Evolutionary conservation across 2,113 vertebrate genomes (phyloP), one percentile per base, ranked within the genome.

Genomic region (Misgurnus anguillicaudatus): DNA sequence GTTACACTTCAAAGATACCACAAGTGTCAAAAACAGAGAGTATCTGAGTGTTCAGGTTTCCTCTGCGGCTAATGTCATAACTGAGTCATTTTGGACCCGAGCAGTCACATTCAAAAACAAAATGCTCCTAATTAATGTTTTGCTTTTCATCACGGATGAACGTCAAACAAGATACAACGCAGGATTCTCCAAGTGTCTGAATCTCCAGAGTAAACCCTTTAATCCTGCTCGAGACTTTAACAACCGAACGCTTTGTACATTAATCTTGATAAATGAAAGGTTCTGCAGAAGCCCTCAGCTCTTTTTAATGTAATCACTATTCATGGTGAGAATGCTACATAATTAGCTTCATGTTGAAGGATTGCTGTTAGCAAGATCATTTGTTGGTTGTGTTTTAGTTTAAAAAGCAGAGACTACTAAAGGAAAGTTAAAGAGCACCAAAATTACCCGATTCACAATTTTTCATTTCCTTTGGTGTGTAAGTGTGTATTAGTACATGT

Each of bases 1-100:
- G 63, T 77, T 75, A 80, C 77, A 85, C 80, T 80, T 85, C 84
- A 87, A 87, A 86, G 80, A 14, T 9, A 65, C 77, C 7, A 57
- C 45, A 24, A 60, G 65, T 75, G 63, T 75, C 48, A 62, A 69
- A 73, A 60, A 77, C 47, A 67, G 51, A 45, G 8, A 68, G 70
- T 8, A 57, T 8, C 41, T 41, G 36, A 57, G 68, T 47, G 47
- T 67, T 63, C 55, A 69, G 73, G 74, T 68, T 68, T 48, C 17
- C 51, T 36, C 51, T 41, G 76, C 41, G 10, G 62, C 69, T 58
- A 38, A 64, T 38, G 42, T 17, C 24, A 9, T 36, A 55, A 41
- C 31, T 16, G 69, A 67, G 9, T 67, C 9, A 16, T 68, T 55
- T 45, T 77, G 5, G 53, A 72, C n/a, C 36, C n/a, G 0, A 57